Conservation (phyloP, 1,140 invertebrate genomes). For the Cydia strobilella region DNA sequence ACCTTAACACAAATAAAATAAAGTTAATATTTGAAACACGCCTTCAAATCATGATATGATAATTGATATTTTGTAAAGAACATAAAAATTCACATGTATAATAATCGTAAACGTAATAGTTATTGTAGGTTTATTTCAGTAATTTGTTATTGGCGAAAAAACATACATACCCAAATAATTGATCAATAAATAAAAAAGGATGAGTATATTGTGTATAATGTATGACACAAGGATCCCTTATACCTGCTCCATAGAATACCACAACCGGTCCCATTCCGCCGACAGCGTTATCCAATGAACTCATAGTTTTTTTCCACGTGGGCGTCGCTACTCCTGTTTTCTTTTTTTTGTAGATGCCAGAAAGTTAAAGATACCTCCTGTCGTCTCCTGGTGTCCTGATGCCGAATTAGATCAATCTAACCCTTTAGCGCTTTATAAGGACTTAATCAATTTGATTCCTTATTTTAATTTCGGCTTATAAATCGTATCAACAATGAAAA, state of each 20-base stretch:
- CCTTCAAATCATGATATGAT: no score
- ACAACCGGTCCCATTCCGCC: neutral
- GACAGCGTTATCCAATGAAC: slow-evolving; percentile 1
- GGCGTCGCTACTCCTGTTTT: neutral
- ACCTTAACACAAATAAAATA: no score
- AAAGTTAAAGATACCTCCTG: neutral
- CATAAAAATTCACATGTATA: no score
- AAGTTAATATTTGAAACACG: no score
- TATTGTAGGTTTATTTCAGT: no score
- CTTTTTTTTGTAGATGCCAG: slow-evolving; percentile 7
- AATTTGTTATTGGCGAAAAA: no score
- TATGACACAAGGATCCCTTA: neutral
- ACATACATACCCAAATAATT: no score
- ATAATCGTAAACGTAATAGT: no score
- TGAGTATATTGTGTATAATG: no score
- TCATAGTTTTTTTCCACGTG: slow-evolving; percentile 24
- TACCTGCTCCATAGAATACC: neutral
- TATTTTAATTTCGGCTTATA: neutral
- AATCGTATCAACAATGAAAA: no score
- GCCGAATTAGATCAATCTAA: slow-evolving; percentile 20
- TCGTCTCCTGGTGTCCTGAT: neutral
- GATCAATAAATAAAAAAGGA: no score
- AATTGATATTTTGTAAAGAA: no score
- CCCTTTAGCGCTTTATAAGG: slow-evolving; percentile 14
- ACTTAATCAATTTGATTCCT: slow-evolving; percentile 4